These are phyloP conservation scores for Xylota segnis DNA, from an alignment of 2,888 invertebrate species.

Conservation along the genomic window DNA sequence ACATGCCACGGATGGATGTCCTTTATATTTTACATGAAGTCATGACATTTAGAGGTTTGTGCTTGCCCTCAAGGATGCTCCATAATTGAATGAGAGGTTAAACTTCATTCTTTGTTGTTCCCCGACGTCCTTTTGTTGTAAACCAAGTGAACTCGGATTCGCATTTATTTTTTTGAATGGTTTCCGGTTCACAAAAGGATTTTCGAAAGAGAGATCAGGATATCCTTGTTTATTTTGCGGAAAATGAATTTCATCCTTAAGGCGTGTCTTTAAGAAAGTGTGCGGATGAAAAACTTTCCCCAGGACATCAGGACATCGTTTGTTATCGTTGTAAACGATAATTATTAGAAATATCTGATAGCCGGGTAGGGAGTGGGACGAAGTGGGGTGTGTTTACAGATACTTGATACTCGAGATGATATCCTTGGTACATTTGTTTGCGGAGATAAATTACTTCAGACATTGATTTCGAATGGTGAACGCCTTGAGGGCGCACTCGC, in stretches of 20 bases:
- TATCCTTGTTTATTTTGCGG: constrained; percentile 15
- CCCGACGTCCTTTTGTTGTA: background rate
- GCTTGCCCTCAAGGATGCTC: background rate
- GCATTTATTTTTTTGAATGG: background rate
- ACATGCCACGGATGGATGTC: background rate
- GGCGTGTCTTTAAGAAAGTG: background rate
- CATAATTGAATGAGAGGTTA: constrained; percentile 26
- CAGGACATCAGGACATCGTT: background rate
- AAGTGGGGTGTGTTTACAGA: constrained; percentile 12
- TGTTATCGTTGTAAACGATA: constrained; percentile 7
- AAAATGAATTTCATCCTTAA: constrained; percentile 2
- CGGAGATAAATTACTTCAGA: constrained; percentile 7
- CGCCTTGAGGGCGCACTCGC: background rate
- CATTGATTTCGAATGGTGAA: background rate
- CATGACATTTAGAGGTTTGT: background rate
- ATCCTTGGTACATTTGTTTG: constrained; percentile 9
- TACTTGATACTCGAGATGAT: constrained; percentile 5
- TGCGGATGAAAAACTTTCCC: background rate
- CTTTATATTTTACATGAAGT: background rate
- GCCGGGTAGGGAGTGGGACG: background rate
- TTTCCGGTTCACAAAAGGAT: constrained; percentile 3
- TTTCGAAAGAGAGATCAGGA: background rate
- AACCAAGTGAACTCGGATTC: background rate
- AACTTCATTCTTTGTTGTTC: background rate
- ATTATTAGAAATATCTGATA: constrained; percentile 19